Percentiles rank a stretch among this genome's conserved stretches.
These are phyloP conservation scores for Bombus balteatus DNA, from an alignment of 1,140 invertebrate genomes.

Conservation along the genomic window DNA sequence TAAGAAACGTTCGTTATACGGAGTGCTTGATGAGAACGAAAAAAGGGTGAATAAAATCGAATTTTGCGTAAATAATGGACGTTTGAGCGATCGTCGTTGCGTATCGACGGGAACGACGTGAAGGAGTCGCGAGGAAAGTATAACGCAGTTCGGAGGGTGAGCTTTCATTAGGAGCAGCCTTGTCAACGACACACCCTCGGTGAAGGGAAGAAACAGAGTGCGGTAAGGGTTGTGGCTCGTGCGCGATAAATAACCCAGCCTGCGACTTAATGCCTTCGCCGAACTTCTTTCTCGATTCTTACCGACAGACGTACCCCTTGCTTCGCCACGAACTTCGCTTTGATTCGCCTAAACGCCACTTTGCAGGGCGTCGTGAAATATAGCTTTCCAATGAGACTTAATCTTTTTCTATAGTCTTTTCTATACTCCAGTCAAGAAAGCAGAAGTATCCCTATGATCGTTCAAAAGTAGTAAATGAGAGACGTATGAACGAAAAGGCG, in stretches of 20 bases:
- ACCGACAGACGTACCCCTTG: constrained; percentile 11
- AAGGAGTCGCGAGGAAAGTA: constrained; percentile 37
- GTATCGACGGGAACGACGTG: constrained; percentile 28
- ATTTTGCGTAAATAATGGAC: constrained; percentile 49
- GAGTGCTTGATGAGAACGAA: background rate
- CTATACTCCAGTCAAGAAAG: background rate
- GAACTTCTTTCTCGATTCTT: constrained; percentile 39
- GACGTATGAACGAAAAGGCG: background rate
- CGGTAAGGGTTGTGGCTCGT: constrained; percentile 63
- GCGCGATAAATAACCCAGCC: constrained; percentile 69
- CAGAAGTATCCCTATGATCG: background rate
- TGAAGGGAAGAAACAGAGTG: constrained; percentile 56
- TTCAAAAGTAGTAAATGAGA: background rate
- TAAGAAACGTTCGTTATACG: constrained; percentile 28
- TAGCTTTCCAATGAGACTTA: background rate
- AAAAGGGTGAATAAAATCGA: constrained; percentile 43
- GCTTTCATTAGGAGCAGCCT: constrained; percentile 71
- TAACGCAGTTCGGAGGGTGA: constrained; percentile 46
- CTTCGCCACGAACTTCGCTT: constrained; percentile 1
- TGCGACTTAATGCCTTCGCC: constrained; percentile 67
- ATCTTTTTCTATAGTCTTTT: background rate
- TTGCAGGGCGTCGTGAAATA: constrained; percentile 18
- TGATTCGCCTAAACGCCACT: constrained; percentile 26
- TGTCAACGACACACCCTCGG: constrained; percentile 69
- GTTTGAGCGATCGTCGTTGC: constrained; percentile 55